Conservation (phyloP, 2,888 invertebrate genomes). For the Neocrepidodera transversa region DNA sequence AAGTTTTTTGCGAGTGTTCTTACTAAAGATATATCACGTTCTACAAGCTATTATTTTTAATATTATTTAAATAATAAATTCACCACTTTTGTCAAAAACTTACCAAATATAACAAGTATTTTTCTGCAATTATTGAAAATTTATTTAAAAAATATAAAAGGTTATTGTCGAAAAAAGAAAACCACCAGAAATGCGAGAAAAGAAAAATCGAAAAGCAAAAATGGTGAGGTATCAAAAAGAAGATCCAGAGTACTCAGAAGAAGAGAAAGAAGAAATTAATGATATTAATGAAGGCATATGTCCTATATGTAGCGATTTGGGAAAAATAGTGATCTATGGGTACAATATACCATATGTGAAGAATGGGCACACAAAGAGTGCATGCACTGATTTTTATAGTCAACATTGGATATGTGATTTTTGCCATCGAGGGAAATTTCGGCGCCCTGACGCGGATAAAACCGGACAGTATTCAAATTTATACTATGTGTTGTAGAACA, state of each 20-base stretch:
- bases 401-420: slow-evolving; percentile 1
- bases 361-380: slow-evolving; percentile 22
- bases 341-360: slow-evolving; percentile 6
- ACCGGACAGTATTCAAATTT: background rate
- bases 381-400: background rate
- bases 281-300: slow-evolving; percentile 17
- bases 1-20: no score
- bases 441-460: background rate
- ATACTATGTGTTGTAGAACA: slow-evolving; percentile 2
- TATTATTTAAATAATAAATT: no score
- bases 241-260: background rate
- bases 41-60: no score
- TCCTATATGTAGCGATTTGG: slow-evolving; percentile 16
- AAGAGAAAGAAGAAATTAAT: slow-evolving; percentile 3
- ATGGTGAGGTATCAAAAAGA: background rate
- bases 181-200: no score
- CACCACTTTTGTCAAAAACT: no score
- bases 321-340: slow-evolving; percentile 18
- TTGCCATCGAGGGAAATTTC: slow-evolving; percentile 3
- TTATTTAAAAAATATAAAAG: no score
- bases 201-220: background rate
- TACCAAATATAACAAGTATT: no score
- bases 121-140: no score
- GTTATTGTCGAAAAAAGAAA: background rate
- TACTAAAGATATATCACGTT: no score